Evolutionary conservation across 2,888 invertebrate genomes (phyloP), one percentile per base, ranked within the genome.

Genomic region (Leptopterna dolabrata): DNA sequence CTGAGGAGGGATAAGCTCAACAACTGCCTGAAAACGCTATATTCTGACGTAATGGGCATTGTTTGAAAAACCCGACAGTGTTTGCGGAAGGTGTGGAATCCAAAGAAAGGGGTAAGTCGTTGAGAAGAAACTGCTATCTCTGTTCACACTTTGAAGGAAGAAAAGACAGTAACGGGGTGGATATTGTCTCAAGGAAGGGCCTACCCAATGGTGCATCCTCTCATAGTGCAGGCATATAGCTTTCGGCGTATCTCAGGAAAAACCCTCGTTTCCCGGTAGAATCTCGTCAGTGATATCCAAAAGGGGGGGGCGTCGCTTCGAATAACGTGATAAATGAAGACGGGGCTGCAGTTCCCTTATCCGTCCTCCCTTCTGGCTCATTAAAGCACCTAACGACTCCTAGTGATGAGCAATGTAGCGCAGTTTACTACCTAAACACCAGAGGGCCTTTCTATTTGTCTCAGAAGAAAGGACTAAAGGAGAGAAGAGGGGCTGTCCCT

Each of bases 301-400:
- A 36, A 7, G 19, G 24, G 36, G 19, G 24, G 24, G 27, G 63
- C 9, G 63, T 11, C 24, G 3, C 63, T 27, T 7, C 63, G 73
- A 73, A 73, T 83, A 70, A 83, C 83, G 83, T 83, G 83, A 83
- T 70, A 83, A 83, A 83, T 83, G 63, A 83, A 83, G 36, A 41
- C 71, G 36, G 24, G 63, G 3, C 16, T 81, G 45, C 81, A 51
- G 11, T 55, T 70, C 70, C 83, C 85, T 85, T 85, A 85, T 85
- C 85, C 85, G 73, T 43, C 73, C 55, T 55, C 45, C 45, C 80
- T 87, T 87, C 80, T 80, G 81, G 80, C 78, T 87, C 87, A 87
- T 87, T 87, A 87, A 87, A 87, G 87, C 87, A 87, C 80, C 80
- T 87, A 87, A 87, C 81, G 87, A 81, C 87, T 85, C 73, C 47